A percentile compares a stretch with the other conserved stretches of the same genome.
Conservation (phyloP, 2,113 vertebrate species). For the Agelaius tricolor region DNA sequence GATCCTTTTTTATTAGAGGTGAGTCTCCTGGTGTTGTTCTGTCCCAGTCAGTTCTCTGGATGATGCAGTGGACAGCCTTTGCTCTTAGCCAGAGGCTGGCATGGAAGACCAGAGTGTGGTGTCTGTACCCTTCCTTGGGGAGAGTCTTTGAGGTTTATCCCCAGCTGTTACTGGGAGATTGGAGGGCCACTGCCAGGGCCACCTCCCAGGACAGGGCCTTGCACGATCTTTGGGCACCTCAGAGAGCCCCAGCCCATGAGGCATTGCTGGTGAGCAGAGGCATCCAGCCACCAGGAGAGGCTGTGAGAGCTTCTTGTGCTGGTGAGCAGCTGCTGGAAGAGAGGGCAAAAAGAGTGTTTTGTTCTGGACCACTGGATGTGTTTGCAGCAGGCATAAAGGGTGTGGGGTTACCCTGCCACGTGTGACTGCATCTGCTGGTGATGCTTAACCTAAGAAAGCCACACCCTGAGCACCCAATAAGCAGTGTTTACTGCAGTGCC, state of each 20-base stretch:
- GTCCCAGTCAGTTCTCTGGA: neutral
- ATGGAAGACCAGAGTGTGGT: neutral
- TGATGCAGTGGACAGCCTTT: neutral
- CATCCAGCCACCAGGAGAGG: neutral
- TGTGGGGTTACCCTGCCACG: neutral
- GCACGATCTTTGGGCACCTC: fast-evolving
- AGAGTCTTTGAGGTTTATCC: neutral
- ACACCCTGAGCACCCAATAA: no score
- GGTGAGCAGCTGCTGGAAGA: neutral
- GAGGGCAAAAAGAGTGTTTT: neutral
- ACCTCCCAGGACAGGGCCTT: neutral
- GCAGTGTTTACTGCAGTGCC: neutral
- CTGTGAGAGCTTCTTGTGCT: neutral
- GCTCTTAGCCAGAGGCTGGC: neutral
- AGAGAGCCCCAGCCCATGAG: fast-evolving
- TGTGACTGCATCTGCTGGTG: neutral
- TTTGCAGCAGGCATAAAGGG: neutral
- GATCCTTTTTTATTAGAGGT: neutral
- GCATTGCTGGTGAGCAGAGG: neutral
- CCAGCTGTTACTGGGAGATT: neutral
- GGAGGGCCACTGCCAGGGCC: neutral
- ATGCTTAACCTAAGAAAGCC: neutral
- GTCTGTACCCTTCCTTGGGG: neutral
- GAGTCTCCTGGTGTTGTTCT: neutral
- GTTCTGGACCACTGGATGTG: neutral